Conservation (phyloP, 53 echinoderm and acorn worm species). For the Arbacia lixula region DNA sequence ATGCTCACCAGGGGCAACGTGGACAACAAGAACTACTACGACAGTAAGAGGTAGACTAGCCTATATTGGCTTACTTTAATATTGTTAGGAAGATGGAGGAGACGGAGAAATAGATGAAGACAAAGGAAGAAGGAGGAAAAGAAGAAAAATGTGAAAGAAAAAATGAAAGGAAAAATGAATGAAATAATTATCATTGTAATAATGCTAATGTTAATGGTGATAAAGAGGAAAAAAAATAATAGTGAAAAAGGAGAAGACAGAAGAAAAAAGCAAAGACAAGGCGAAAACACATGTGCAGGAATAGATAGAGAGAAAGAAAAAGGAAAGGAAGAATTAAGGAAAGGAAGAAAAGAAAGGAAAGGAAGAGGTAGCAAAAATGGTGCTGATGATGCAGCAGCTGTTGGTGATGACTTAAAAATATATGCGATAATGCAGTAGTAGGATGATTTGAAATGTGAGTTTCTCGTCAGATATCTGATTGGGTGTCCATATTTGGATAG, state of each 20-base stretch:
- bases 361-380: neutral
- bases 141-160: neutral
- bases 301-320: neutral
- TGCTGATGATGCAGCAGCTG: neutral
- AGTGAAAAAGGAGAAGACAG: neutral
- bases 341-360: neutral
- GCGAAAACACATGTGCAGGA: neutral
- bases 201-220: neutral
- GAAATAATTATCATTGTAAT: neutral
- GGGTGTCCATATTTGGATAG: no score
- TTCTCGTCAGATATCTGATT: no score
- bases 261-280: neutral
- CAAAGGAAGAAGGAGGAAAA: neutral
- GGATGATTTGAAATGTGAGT: no score
- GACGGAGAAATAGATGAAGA: no score
- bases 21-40: slow-evolving; percentile 92
- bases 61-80: no score
- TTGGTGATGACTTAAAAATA: neutral
- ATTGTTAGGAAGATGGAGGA: neutral
- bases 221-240: neutral
- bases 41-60: slow-evolving; percentile 53
- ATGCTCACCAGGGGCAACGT: slow-evolving; percentile 93
- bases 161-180: neutral
- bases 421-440: neutral
- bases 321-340: neutral